Percentiles rank a stretch among this genome's conserved stretches.
These are phyloP conservation scores for Altica lythri DNA, from an alignment of 2,888 invertebrate genomes.

Conservation along the genomic window DNA sequence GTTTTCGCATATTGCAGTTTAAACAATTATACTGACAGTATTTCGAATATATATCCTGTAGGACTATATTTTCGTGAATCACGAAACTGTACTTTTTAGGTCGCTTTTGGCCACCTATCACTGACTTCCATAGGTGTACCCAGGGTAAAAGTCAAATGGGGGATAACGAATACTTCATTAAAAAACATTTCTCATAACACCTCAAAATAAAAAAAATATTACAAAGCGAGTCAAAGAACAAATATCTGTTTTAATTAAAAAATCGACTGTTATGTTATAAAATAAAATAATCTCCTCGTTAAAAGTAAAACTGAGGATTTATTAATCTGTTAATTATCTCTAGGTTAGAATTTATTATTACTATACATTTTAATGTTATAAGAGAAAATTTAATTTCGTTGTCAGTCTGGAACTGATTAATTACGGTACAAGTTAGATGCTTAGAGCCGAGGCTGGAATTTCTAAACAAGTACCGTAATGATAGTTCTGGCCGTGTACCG, in stretches of 20 bases:
- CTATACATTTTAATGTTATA: no score
- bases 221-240: background rate
- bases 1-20: background rate
- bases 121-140: slow-evolving; percentile 26
- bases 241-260: background rate
- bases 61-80: slow-evolving; percentile 21
- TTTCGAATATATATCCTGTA: background rate
- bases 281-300: background rate
- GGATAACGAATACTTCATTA: slow-evolving; percentile 18
- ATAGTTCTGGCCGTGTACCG: no score
- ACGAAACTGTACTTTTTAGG: slow-evolving; percentile 28
- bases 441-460: no score
- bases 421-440: no score
- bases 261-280: background rate
- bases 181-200: slow-evolving; percentile 26
- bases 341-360: no score
- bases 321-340: no score
- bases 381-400: no score
- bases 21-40: background rate
- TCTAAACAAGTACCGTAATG: no score
- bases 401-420: no score
- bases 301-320: background rate
- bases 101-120: slow-evolving; percentile 35
- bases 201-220: slow-evolving; percentile 42
- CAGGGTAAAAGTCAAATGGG: slow-evolving; percentile 20